Evolutionary conservation across 1,140 invertebrate species (phyloP).

Genomic region (Philopotamus ludificatus): DNA sequence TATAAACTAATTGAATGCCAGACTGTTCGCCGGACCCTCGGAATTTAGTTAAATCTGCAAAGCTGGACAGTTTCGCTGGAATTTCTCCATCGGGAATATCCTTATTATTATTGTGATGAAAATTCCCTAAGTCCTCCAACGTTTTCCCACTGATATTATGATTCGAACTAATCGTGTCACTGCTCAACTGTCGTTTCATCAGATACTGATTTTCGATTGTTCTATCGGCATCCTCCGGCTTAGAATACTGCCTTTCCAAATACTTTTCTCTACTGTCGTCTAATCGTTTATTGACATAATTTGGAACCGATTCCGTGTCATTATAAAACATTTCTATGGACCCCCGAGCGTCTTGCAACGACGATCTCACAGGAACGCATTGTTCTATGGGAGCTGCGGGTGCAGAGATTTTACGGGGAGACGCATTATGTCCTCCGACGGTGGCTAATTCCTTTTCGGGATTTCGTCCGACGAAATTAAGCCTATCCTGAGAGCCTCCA

Average conservation of each 20-base stretch:
- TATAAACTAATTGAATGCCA: constrained; percentile 65
- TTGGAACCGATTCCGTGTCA: constrained; percentile 48
- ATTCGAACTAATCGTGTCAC: constrained; percentile 56
- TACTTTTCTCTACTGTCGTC: constrained; percentile 25
- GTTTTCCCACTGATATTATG: constrained; percentile 59
- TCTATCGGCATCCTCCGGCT: constrained; percentile 36
- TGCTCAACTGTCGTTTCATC: constrained; percentile 58
- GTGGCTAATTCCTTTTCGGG: constrained; percentile 71
- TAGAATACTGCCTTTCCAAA: constrained; percentile 37
- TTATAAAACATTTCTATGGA: constrained; percentile 70
- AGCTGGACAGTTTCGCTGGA: constrained; percentile 65
- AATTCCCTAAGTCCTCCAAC: constrained; percentile 50
- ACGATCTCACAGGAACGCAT: constrained; percentile 64
- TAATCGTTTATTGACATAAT: constrained; percentile 24
- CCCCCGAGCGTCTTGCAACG: constrained; percentile 72
- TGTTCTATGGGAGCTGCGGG: constrained; percentile 55
- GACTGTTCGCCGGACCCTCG: constrained; percentile 56
- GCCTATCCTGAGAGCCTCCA: constrained; percentile 79
- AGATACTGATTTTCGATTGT: constrained; percentile 45
- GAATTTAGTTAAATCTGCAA: constrained; percentile 67
- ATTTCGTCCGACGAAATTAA: constrained; percentile 67
- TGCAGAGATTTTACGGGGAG: constrained; percentile 60
- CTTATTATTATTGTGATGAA: constrained; percentile 55
- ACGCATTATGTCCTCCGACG: constrained; percentile 40
- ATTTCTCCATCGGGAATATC: constrained; percentile 55